phyloP scores from a whole-genome alignment of 2,113 vertebrate genomes.

The Embiotoca jacksoni region DNA sequence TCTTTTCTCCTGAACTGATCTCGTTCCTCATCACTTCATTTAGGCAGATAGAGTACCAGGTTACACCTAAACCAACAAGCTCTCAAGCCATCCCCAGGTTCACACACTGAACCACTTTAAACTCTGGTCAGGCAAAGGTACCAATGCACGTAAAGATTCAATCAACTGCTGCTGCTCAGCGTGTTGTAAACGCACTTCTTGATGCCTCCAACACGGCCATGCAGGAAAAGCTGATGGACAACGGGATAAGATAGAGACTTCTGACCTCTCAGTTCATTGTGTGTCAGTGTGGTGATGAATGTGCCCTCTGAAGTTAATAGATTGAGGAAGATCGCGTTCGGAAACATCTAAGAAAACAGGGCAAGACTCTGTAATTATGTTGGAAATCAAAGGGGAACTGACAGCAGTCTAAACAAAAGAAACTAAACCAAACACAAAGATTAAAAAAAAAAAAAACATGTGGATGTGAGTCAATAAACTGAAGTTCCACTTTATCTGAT shows the following conservation, averaged over 20 bases:
- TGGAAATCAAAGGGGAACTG: not conserved
- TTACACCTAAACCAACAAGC: constrained; percentile 23
- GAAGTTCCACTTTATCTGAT: too few species aligned
- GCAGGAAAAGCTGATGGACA: not conserved
- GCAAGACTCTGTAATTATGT: not conserved
- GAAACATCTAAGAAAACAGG: not conserved
- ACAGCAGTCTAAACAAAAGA: too few species aligned
- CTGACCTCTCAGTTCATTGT: not conserved
- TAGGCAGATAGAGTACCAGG: not conserved
- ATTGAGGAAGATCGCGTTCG: not conserved
- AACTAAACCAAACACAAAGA: too few species aligned
- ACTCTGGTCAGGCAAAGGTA: not conserved
- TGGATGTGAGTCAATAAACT: too few species aligned
- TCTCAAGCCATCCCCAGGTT: not conserved
- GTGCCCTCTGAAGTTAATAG: too few species aligned
- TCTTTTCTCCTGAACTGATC: not conserved
- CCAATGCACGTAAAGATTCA: constrained; percentile 9
- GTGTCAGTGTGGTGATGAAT: not conserved
- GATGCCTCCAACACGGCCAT: not conserved
- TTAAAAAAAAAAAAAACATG: too few species aligned
- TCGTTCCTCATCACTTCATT: not conserved
- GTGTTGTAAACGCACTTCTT: too few species aligned
- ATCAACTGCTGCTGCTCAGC: not conserved
- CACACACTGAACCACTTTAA: constrained; percentile 1
- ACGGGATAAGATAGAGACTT: not conserved